These are phyloP conservation scores for Loxodonta africana DNA, from an alignment of 2,113 vertebrate species.

Conservation along the genomic window DNA sequence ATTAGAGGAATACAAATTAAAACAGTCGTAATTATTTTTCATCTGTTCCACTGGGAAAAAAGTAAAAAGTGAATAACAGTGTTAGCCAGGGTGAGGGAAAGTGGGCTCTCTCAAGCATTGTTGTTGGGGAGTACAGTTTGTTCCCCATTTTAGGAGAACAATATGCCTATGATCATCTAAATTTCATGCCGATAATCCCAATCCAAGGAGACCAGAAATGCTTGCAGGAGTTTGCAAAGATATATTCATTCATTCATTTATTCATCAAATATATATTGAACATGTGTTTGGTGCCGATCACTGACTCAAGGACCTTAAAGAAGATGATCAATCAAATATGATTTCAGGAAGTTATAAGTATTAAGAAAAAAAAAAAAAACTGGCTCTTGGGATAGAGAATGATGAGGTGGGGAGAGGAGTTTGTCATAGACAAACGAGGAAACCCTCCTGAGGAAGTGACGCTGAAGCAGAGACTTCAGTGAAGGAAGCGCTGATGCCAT, in stretches of 20 bases:
- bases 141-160: background rate
- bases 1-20: background rate
- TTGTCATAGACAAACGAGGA: background rate
- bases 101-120: background rate
- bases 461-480: background rate
- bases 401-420: background rate
- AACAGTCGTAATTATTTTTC: background rate
- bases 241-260: background rate
- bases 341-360: background rate
- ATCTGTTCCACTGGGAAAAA: background rate
- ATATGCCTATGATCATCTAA: background rate
- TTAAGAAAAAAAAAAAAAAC: background rate
- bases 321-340: background rate
- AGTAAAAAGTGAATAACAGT: background rate
- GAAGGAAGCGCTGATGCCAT: background rate
- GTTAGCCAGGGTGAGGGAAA: background rate
- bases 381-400: background rate
- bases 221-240: background rate
- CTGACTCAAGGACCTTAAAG: background rate
- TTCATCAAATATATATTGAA: background rate
- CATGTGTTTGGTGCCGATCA: background rate
- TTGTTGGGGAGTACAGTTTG: background rate
- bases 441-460: background rate
- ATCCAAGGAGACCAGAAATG: background rate
- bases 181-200: background rate